Conservation (phyloP, 2,888 invertebrate genomes). For the Trichopoda pennipes region DNA sequence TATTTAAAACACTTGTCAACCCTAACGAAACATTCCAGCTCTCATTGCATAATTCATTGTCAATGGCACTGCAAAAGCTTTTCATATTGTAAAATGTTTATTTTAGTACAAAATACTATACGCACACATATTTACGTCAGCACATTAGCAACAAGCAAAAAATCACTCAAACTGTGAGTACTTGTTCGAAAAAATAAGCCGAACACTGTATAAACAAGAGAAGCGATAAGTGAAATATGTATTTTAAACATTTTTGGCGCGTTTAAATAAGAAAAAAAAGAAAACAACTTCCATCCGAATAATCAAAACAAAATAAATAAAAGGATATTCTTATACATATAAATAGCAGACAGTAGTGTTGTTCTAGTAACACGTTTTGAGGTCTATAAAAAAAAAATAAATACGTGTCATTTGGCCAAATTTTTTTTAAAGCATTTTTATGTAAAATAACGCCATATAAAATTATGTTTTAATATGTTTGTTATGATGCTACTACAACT, state of each 20-base stretch:
- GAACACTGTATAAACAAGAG: not conserved
- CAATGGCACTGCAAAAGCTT: constrained; percentile 57
- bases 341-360: not conserved
- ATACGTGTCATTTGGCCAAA: too few species aligned
- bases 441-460: too few species aligned
- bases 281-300: not conserved
- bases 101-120: constrained; percentile 65
- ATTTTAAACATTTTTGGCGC: constrained; percentile 33
- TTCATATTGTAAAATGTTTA: not conserved
- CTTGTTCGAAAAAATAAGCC: not conserved
- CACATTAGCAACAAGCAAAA: constrained; percentile 16
- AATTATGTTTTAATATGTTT: too few species aligned
- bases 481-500: too few species aligned
- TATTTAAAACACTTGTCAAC: not conserved
- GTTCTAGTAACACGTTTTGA: not conserved
- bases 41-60: constrained; percentile 62
- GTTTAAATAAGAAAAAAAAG: not conserved
- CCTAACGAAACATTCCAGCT: not conserved
- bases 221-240: not conserved
- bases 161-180: not conserved
- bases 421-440: too few species aligned
- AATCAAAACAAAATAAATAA: constrained; percentile 11
- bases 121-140: constrained; percentile 52
- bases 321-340: not conserved
- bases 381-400: not conserved